A percentile compares a stretch with the other conserved stretches of the same genome.
These are phyloP conservation scores for Sycophila texana DNA, from an alignment of 2,888 invertebrate genomes.

Conservation along the genomic window DNA sequence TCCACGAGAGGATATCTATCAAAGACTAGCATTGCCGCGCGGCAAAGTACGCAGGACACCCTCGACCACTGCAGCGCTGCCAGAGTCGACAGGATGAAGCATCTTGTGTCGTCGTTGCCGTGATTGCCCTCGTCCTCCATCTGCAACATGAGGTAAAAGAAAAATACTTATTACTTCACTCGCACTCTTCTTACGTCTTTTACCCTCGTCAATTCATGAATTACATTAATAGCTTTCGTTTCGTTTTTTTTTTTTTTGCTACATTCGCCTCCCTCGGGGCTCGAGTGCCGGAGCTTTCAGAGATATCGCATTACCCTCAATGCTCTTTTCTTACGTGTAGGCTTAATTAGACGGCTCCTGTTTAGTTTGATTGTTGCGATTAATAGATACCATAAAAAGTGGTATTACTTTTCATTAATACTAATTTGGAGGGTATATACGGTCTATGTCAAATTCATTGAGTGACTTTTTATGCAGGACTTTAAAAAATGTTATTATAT, in stretches of 20 bases:
- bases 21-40: constrained; percentile 92
- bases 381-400: no score
- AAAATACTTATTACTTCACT: constrained; percentile 4
- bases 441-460: no score
- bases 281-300: neutral
- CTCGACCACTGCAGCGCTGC: constrained; percentile 92
- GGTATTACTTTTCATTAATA: no score
- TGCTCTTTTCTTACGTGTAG: neutral
- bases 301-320: neutral
- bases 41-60: constrained; percentile 92
- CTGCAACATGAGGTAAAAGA: constrained; percentile 78
- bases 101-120: constrained; percentile 97
- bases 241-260: neutral
- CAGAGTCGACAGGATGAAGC: constrained; percentile 95
- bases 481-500: no score
- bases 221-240: constrained; percentile 2
- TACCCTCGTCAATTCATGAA: constrained; percentile 34
- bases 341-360: neutral
- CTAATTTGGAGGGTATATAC: no score
- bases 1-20: constrained; percentile 98
- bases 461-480: no score
- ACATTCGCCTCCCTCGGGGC: neutral
- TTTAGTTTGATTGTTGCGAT: neutral
- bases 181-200: neutral
- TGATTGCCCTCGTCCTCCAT: constrained; percentile 99